Evolutionary conservation across 1,140 invertebrate genomes (phyloP).

Genomic region (Calephelis nemesis): DNA sequence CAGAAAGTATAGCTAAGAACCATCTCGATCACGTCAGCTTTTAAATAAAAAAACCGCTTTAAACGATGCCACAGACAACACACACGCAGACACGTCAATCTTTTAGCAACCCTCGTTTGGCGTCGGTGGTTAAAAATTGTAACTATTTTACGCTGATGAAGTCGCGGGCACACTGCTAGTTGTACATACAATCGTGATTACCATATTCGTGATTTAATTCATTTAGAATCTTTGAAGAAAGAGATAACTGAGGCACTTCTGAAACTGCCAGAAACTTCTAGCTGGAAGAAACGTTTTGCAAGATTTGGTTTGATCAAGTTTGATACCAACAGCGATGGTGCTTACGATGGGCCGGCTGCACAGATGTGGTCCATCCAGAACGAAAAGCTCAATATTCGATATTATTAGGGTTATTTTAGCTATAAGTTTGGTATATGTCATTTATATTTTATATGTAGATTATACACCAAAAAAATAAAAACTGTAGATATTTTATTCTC

Average conservation of each 20-base stretch:
- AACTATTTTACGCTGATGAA: no score
- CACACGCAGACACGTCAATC: no score
- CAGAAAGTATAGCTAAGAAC: no score
- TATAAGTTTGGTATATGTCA: conserved; percentile 68
- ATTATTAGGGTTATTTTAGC: conserved; percentile 79
- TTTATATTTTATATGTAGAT: conserved; percentile 73
- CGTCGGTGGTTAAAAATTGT: no score
- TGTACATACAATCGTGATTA: not conserved
- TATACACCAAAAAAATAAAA: conserved; percentile 56
- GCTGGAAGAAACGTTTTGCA: conserved; percentile 75
- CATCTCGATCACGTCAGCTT: no score
- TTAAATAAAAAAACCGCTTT: no score
- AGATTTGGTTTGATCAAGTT: conserved; percentile 79
- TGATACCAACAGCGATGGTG: conserved; percentile 68
- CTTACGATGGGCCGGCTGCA: conserved; percentile 76
- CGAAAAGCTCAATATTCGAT: conserved; percentile 76
- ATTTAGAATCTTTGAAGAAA: conserved; percentile 74
- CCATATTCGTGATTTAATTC: not conserved
- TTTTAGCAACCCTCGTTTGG: no score
- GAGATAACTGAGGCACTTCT: conserved; percentile 68
- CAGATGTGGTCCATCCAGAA: conserved; percentile 78
- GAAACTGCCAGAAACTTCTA: conserved; percentile 59
- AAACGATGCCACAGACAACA: no score
- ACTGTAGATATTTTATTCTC: conserved; percentile 12
- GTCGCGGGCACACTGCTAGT: no score